Percentiles rank a stretch among this genome's conserved stretches.
Evolutionary conservation across 2,888 invertebrate species (phyloP).

Genomic region (Dolichopus griseipennis): DNA sequence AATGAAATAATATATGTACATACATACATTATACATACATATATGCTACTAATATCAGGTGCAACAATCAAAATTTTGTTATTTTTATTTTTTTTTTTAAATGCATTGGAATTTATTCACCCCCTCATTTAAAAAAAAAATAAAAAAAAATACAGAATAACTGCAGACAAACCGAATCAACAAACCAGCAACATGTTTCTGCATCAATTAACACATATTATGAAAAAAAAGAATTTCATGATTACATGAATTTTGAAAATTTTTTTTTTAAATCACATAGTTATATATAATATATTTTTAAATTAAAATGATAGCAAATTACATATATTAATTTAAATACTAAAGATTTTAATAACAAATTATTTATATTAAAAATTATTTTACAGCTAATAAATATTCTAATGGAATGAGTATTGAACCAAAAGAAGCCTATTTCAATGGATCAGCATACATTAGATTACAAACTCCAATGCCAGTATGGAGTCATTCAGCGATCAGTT

Average conservation of each 20-base stretch:
- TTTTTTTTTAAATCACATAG: too few relatives aligned
- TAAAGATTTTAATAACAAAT: background rate
- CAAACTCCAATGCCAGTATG: slow-evolving; percentile 65
- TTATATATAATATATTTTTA: background rate
- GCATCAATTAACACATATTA: background rate
- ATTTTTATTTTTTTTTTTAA: background rate
- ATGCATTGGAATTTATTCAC: background rate
- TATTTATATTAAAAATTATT: background rate
- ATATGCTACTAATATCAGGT: background rate
- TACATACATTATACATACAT: background rate
- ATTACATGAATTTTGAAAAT: too few relatives aligned
- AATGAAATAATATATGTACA: background rate
- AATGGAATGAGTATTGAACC: slow-evolving; percentile 26
- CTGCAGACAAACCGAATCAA: background rate
- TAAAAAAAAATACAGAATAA: too few relatives aligned
- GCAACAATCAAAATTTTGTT: background rate
- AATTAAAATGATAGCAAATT: background rate
- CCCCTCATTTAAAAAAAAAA: background rate
- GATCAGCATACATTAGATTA: slow-evolving; percentile 65
- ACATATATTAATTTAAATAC: background rate
- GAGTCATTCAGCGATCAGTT: slow-evolving; percentile 72
- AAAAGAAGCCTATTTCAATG: slow-evolving; percentile 77
- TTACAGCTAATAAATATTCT: background rate
- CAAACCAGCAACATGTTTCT: background rate
- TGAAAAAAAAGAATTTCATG: too few relatives aligned